Conservation (phyloP, 2,797 vertebrate genomes). For the Cheirogaleus major region DNA sequence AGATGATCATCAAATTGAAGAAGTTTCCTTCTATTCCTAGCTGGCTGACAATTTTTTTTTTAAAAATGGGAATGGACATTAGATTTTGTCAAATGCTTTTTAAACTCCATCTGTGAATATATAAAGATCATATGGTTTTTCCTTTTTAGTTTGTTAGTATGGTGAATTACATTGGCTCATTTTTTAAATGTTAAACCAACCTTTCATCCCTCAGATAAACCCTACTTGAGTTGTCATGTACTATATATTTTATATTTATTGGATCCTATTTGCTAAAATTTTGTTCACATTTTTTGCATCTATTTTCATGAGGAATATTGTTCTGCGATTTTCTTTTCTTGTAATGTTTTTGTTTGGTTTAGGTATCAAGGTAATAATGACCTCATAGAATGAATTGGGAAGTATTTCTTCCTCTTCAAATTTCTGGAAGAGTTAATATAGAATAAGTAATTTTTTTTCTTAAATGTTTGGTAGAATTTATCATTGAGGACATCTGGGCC, state of each 20-base stretch:
- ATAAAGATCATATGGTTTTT: neutral
- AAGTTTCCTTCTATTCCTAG: neutral
- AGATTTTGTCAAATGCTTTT: neutral
- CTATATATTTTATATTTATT: neutral
- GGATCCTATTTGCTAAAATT: neutral
- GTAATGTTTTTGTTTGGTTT: neutral
- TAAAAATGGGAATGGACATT: neutral
- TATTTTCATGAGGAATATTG: neutral
- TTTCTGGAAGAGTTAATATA: neutral
- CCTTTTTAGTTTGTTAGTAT: neutral
- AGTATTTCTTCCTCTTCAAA: neutral
- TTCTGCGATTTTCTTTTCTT: neutral
- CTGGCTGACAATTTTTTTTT: neutral
- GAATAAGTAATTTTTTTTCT: neutral
- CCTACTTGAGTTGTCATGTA: neutral
- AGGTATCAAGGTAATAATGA: neutral
- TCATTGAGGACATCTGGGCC: neutral
- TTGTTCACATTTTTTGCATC: neutral
- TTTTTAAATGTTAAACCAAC: neutral
- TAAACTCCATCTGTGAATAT: neutral
- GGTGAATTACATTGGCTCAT: neutral
- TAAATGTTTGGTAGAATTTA: neutral
- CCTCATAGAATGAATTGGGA: neutral
- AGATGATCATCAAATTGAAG: neutral
- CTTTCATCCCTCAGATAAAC: neutral